These are phyloP conservation scores for Camptogramma bilineatum DNA, from an alignment of 2,888 invertebrate genomes.

Conservation along the genomic window DNA sequence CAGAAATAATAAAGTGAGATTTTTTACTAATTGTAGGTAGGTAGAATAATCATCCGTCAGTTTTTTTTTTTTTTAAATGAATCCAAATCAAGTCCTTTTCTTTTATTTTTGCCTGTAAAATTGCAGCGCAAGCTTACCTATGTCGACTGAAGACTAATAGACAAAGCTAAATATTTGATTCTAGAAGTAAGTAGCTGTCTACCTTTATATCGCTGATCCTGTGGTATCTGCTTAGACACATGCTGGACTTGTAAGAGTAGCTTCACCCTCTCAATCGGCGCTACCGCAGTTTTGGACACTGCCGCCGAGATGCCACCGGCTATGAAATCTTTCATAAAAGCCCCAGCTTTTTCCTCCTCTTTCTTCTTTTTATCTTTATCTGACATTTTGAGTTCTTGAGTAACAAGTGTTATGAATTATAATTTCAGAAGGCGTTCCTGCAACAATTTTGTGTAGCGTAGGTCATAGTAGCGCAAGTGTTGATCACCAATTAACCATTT, in stretches of 20 bases:
- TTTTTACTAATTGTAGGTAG: no score
- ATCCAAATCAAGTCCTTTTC: no score
- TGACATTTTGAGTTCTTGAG: constrained; percentile 27
- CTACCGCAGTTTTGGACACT: constrained; percentile 96
- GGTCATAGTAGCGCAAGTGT: background rate
- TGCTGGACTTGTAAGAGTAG: constrained; percentile 97
- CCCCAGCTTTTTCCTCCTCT: constrained; percentile 51
- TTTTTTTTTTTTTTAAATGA: no score
- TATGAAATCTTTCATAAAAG: constrained; percentile 95
- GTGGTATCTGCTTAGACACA: constrained; percentile 94
- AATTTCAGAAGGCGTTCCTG: constrained; percentile 13
- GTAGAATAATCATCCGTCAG: no score
- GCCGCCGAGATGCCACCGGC: constrained; percentile 97
- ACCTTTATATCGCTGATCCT: constrained; percentile 95
- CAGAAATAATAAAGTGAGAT: no score
- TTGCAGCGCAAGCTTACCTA: no score
- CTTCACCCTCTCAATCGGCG: constrained; percentile 98
- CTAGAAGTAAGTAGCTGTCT: no score
- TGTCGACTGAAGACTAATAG: no score
- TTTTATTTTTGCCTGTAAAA: no score
- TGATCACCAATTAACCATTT: background rate
- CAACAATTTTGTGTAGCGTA: background rate
- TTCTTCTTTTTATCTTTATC: constrained; percentile 33
- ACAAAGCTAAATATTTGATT: no score
- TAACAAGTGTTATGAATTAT: background rate